These are phyloP conservation scores for Rutilus rutilus DNA, from an alignment of 2,113 vertebrate genomes.

Conservation along the genomic window DNA sequence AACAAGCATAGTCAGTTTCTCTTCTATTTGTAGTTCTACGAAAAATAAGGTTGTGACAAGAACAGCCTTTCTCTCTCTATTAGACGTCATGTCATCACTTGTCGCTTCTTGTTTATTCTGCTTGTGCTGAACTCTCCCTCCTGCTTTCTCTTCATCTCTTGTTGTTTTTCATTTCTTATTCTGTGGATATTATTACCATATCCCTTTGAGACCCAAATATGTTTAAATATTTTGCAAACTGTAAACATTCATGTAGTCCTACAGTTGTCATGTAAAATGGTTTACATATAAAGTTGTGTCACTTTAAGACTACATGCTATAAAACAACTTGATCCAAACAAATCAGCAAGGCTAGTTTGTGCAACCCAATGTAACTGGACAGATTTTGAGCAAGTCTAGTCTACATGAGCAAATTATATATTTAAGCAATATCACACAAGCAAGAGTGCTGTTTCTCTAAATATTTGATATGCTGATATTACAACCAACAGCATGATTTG, in stretches of 20 bases:
- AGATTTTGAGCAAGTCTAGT: too few species aligned
- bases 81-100: conserved; percentile 33
- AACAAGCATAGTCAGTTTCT: conserved; percentile 14
- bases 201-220: not conserved
- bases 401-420: too few species aligned
- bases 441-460: too few species aligned
- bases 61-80: conserved; percentile 26
- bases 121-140: conserved; percentile 25
- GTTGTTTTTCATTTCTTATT: conserved; percentile 14
- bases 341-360: too few species aligned
- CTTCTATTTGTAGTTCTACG: not conserved
- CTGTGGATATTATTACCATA: not conserved
- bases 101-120: conserved; percentile 37
- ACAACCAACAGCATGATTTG: not conserved
- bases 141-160: conserved; percentile 18
- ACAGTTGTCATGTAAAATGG: not conserved
- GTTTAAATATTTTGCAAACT: conserved; percentile 13
- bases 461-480: not conserved
- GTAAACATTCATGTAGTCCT: not conserved
- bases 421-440: too few species aligned
- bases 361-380: too few species aligned
- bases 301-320: not conserved
- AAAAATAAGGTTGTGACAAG: conserved; percentile 23
- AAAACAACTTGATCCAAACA: not conserved
- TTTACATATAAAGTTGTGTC: not conserved